Evolutionary conservation across 2,797 vertebrate species (phyloP).

Genomic region (Periophthalmus magnuspinnatus): DNA sequence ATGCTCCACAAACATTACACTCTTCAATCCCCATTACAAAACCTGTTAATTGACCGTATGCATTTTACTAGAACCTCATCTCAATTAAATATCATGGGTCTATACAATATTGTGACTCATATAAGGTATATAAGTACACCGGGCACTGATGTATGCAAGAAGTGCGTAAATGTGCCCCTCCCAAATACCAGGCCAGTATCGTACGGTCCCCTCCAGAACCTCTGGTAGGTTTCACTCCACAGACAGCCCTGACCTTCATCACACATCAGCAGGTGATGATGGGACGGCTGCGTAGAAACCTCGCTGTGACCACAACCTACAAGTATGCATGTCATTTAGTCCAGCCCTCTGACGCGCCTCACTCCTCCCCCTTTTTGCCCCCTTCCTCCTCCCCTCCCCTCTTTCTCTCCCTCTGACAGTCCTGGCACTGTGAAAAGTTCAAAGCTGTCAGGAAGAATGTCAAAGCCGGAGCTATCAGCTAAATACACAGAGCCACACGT

Average conservation of each 20-base stretch:
- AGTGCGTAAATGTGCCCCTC: slow-evolving; percentile 36
- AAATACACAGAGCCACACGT: slow-evolving; percentile 50
- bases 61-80: background rate
- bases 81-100: background rate
- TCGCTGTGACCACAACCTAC: slow-evolving; percentile 60
- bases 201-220: slow-evolving; percentile 31
- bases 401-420: slow-evolving; percentile 70
- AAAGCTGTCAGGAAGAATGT: slow-evolving; percentile 93
- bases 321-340: slow-evolving; percentile 23
- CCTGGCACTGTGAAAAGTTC: slow-evolving; percentile 90
- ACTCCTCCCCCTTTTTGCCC: slow-evolving; percentile 52
- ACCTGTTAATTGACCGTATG: background rate
- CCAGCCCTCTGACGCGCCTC: slow-evolving; percentile 43
- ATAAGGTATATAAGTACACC: background rate
- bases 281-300: slow-evolving; percentile 64
- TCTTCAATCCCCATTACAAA: no score
- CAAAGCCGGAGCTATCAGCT: slow-evolving; percentile 77
- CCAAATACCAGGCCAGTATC: slow-evolving; percentile 45
- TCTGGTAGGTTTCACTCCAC: slow-evolving; percentile 57
- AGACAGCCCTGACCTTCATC: slow-evolving; percentile 81
- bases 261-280: slow-evolving; percentile 85
- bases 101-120: background rate
- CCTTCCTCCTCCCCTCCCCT: slow-evolving; percentile 13
- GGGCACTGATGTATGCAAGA: slow-evolving; percentile 9
- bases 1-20: no score